Base-by-base conservation (phyloP, 2,113 vertebrate genomes). In the Natator depressus region DNA sequence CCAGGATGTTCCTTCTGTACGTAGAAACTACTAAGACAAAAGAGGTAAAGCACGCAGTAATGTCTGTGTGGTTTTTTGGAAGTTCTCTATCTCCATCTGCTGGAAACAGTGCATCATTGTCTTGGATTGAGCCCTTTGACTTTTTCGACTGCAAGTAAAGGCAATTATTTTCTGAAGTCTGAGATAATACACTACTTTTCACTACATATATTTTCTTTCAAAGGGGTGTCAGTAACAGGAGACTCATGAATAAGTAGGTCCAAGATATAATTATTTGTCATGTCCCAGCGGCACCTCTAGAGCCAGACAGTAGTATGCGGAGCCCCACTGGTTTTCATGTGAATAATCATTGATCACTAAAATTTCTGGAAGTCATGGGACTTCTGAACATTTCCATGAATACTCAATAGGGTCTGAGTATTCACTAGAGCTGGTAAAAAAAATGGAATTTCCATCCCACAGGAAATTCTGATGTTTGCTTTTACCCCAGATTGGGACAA, bases 41-140 rank as follows among this genome's bases (percentile, higher is more conserved):
- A 91, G 9, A 6, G 14, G 65, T 11, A 3, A 1, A 78, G 29
- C 1, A 4, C 0, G 2, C 3, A 6, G 1, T 0, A 4, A 5
- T 19, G 20, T 47, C 51, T 35, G 27, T 1, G 5, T n/a, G 12
- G 6, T 54, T 80, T 50, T 86, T 47, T 16, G 8, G 35, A 91
- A 94, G 95, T 94, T 89, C 96, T 96, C 35, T 96, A 29, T 72
- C 75, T 10, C 97, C 97, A 97, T 93, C 97, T 97, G 47, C 84
- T 94, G 97, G 97, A 92, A 49, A 0, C 0, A 84, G 38, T 24
- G 4, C 5, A 6, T 91, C 42, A 55, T n/a, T 88, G 69, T 12
- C 51, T 31, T 2, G 3, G 3, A 38, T 50, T n/a, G 17, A 80
- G 2, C 8, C 38, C 2, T 3, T 25, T 20, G 4, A 4, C 1